Evolutionary conservation across 37 sponge, comb jelly and placozoan genomes (phyloP).

Genomic region (Hexactinellida sp.): DNA sequence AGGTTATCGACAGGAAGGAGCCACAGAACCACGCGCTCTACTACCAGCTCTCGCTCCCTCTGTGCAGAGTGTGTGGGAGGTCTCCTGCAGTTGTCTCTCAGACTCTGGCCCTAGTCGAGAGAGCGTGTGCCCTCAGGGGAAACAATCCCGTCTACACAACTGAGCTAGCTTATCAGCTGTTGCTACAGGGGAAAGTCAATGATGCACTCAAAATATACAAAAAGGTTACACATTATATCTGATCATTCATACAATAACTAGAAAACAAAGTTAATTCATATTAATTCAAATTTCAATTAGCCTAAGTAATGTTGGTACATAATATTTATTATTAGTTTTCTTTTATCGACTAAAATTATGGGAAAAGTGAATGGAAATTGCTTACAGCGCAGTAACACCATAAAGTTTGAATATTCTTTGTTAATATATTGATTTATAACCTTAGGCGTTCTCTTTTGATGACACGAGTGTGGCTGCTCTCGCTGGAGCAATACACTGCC

Average conservation of each 20-base stretch:
- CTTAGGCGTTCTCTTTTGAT: slow-evolving; percentile 56
- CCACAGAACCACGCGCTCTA: slow-evolving; percentile 71
- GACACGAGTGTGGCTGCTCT: slow-evolving; percentile 66
- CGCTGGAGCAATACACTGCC: slow-evolving; percentile 67
- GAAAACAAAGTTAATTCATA: no score
- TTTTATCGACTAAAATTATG: no score
- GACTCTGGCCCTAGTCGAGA: slow-evolving; percentile 64
- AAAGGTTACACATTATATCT: slow-evolving; percentile 5
- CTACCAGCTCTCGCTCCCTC: slow-evolving; percentile 32
- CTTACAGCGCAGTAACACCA: no score
- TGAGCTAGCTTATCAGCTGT: slow-evolving; percentile 60
- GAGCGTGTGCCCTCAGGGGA: slow-evolving; percentile 62
- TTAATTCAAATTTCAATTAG: no score
- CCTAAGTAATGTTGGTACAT: no score
- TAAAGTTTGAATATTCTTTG: no score
- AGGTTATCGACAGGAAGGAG: slow-evolving; percentile 64
- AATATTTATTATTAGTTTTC: no score
- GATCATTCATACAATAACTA: no score
- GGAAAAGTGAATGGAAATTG: no score
- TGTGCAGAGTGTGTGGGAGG: slow-evolving; percentile 45
- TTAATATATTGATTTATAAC: neutral
- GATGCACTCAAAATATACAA: slow-evolving; percentile 63
- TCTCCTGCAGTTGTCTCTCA: slow-evolving; percentile 51
- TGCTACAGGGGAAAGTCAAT: slow-evolving; percentile 37
- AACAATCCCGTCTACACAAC: slow-evolving; percentile 46